These are phyloP conservation scores for Montipora sp. DNA, from an alignment of 64 coral and sea anemone genomes.

Conservation along the genomic window DNA sequence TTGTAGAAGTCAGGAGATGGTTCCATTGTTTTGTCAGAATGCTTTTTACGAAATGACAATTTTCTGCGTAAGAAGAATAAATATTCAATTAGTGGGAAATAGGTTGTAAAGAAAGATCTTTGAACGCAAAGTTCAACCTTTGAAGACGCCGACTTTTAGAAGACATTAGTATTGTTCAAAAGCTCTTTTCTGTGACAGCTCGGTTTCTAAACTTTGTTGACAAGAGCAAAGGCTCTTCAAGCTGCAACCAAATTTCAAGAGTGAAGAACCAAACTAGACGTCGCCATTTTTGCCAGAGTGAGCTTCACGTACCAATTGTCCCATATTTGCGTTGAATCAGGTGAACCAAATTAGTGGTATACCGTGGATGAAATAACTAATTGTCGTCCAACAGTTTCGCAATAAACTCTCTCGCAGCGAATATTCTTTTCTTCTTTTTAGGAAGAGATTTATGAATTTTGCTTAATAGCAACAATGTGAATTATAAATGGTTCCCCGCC, in stretches of 20 bases:
- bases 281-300: background rate
- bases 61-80: conserved; percentile 55
- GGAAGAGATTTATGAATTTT: conserved; percentile 60
- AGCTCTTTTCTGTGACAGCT: conserved; percentile 49
- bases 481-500: conserved; percentile 77
- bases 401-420: conserved; percentile 61
- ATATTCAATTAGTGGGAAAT: conserved; percentile 61
- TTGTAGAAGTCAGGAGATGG: conserved; percentile 50
- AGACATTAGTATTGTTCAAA: conserved; percentile 51
- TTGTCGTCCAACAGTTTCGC: conserved; percentile 37
- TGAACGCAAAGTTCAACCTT: conserved; percentile 49
- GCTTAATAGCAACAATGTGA: conserved; percentile 76
- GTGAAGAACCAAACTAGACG: conserved; percentile 18
- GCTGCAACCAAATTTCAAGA: conserved; percentile 60
- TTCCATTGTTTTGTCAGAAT: conserved; percentile 68
- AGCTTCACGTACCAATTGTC: background rate
- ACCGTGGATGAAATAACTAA: conserved; percentile 28
- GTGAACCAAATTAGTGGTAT: conserved; percentile 36
- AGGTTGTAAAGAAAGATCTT: conserved; percentile 59
- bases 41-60: conserved; percentile 74
- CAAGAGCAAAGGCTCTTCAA: conserved; percentile 10
- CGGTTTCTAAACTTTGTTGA: conserved; percentile 47
- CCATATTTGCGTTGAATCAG: background rate
- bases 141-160: conserved; percentile 39
- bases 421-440: conserved; percentile 32